These are phyloP conservation scores for Cephalopholis sonnerati DNA, from an alignment of 2,113 vertebrate species.

Conservation along the genomic window DNA sequence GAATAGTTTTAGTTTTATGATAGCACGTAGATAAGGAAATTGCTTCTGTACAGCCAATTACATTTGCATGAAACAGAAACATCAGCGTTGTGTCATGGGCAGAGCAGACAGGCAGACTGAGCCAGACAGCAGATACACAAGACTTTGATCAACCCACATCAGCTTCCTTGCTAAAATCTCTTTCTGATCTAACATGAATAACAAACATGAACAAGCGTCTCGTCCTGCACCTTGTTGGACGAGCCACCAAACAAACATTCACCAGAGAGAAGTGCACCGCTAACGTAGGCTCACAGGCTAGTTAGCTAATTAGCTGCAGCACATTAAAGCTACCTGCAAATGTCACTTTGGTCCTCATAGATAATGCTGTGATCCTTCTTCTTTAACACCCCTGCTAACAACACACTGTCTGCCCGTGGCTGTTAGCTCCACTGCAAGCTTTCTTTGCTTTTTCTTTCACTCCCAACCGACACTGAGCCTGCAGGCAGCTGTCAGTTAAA, in stretches of 20 bases:
- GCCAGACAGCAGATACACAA: no score
- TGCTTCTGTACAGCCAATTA: no score
- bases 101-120: no score
- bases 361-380: not conserved
- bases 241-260: not conserved
- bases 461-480: not conserved
- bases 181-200: not conserved
- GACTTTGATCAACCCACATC: not conserved
- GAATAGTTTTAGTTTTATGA: no score
- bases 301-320: not conserved
- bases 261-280: not conserved
- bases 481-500: not conserved
- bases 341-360: no score
- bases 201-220: not conserved
- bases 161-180: not conserved
- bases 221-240: not conserved
- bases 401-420: no score
- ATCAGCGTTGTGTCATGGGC: not conserved
- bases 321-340: not conserved
- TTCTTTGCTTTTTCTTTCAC: not conserved
- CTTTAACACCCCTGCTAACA: not conserved
- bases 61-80: not conserved
- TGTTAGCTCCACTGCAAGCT: not conserved
- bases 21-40: no score
- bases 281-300: not conserved